Evolutionary conservation across 2,888 invertebrate genomes (phyloP).

Genomic region (Megaustenia siamemsis): DNA sequence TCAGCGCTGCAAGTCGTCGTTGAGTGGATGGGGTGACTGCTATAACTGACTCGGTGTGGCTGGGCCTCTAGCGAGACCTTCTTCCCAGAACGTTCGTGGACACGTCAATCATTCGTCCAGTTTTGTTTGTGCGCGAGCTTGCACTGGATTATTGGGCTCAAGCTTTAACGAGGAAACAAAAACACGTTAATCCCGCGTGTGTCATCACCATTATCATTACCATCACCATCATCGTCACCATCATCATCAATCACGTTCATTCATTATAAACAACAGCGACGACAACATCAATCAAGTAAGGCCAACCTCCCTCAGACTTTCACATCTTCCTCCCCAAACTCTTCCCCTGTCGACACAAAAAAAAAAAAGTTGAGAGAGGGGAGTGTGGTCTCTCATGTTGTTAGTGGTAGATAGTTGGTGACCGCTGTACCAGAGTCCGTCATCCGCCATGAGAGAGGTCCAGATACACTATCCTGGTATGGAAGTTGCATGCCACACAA

Average conservation of each 20-base stretch:
- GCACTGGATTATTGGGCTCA: not conserved
- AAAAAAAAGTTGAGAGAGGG: too few species aligned
- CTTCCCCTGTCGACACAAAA: too few species aligned
- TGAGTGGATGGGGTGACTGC: not conserved
- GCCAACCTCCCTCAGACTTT: too few species aligned
- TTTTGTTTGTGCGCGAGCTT: not conserved
- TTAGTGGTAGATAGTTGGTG: too few species aligned
- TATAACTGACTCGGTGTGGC: not conserved
- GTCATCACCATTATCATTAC: not conserved
- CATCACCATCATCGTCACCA: not conserved
- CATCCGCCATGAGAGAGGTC: too few species aligned
- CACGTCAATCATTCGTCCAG: conserved; percentile 25
- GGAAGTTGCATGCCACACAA: too few species aligned
- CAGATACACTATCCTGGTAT: too few species aligned
- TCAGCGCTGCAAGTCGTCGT: not conserved
- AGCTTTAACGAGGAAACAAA: not conserved
- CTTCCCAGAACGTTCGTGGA: not conserved
- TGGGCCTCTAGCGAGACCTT: not conserved
- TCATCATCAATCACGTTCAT: not conserved
- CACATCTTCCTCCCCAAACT: too few species aligned
- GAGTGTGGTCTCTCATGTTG: too few species aligned
- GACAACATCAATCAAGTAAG: not conserved
- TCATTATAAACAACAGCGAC: not conserved
- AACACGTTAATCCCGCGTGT: too few species aligned
- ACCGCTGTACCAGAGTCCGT: too few species aligned